phyloP scores from a whole-genome alignment of 2,113 vertebrate species.

The Zeus faber region DNA sequence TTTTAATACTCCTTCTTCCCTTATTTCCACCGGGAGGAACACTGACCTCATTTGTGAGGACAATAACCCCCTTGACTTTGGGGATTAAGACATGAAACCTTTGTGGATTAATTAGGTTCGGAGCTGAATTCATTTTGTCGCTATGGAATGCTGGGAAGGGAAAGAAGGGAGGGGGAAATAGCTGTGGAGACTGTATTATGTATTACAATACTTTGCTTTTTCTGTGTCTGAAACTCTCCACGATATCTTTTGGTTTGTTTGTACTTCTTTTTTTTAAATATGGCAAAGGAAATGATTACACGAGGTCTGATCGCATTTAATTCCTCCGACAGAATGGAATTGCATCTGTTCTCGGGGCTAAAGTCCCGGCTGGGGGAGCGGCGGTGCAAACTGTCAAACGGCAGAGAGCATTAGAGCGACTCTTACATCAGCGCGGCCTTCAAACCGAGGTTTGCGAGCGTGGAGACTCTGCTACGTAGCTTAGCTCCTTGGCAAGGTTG shows the following conservation, averaged over 20 bases:
- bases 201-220: background rate
- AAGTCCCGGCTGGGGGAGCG: slow-evolving; percentile 40
- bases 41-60: slow-evolving; percentile 85
- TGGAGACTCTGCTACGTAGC: slow-evolving; percentile 46
- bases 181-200: background rate
- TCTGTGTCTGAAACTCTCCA: background rate
- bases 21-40: slow-evolving; percentile 80
- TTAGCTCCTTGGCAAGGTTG: slow-evolving; percentile 60
- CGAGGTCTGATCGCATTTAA: slow-evolving; percentile 50
- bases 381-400: slow-evolving; percentile 48
- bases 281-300: background rate
- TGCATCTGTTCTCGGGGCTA: slow-evolving; percentile 28
- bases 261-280: no score
- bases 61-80: slow-evolving; percentile 85
- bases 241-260: no score
- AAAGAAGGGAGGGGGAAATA: background rate
- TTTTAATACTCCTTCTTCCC: slow-evolving; percentile 61
- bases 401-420: slow-evolving; percentile 52
- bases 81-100: slow-evolving; percentile 86
- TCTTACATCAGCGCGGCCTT: slow-evolving; percentile 49
- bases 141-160: slow-evolving; percentile 57
- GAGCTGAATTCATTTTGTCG: slow-evolving; percentile 79
- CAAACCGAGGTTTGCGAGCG: slow-evolving; percentile 43
- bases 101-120: slow-evolving; percentile 84
- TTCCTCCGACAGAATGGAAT: slow-evolving; percentile 38